A percentile compares a stretch with the other conserved stretches of the same genome.
Evolutionary conservation across 2,113 vertebrate genomes (phyloP).

Genomic region (human (Homo sapiens)): DNA sequence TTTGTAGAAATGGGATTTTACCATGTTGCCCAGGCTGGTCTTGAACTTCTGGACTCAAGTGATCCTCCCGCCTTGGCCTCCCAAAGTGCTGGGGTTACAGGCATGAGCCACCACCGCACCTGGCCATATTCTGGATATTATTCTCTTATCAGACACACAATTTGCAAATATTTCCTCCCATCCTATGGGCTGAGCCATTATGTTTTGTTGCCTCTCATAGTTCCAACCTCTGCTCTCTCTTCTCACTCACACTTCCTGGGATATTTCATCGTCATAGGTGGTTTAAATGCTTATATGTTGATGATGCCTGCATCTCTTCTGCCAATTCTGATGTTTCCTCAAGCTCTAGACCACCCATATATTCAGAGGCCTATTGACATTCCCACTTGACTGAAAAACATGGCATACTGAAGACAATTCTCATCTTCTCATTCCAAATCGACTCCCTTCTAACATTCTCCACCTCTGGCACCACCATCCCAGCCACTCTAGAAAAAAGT

Average conservation of each 20-base stretch:
- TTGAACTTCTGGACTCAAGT: no score
- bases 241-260: neutral
- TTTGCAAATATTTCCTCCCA: neutral
- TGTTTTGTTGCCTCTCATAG: neutral
- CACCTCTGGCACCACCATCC: neutral
- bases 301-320: neutral
- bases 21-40: no score
- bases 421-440: neutral
- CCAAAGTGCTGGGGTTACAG: no score
- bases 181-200: neutral
- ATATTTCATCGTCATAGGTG: no score
- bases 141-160: neutral
- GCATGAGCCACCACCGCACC: no score
- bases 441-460: neutral
- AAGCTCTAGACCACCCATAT: neutral
- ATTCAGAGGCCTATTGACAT: neutral
- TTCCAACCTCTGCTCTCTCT: neutral
- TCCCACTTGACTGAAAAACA: neutral
- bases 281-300: neutral
- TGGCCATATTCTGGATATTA: neutral
- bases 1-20: no score
- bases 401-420: neutral
- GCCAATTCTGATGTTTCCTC: neutral
- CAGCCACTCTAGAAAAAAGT: neutral
- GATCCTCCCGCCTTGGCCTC: no score